Percentiles rank a stretch among this genome's conserved stretches.
Conservation (phyloP, 53 echinoderm and acorn worm genomes). For the Actinopyga echinites region DNA sequence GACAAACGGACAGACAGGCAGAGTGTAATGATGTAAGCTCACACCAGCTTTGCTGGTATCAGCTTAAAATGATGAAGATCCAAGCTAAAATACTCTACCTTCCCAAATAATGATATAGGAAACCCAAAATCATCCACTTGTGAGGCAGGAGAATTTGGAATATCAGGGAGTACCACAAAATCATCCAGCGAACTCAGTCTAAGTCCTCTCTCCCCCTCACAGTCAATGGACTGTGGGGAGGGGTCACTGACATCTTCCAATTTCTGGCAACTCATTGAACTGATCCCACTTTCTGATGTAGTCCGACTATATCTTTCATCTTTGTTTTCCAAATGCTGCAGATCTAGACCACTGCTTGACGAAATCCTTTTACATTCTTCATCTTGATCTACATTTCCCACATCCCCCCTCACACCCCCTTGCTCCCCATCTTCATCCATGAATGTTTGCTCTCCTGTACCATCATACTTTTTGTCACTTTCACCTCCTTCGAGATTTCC, state of each 20-base stretch:
- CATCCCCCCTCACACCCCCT: too few relatives aligned
- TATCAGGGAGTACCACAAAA: slow-evolving; percentile 74
- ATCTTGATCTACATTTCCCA: too few relatives aligned
- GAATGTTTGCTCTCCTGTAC: background rate
- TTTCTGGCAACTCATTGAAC: slow-evolving; percentile 20
- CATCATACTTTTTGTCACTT: background rate
- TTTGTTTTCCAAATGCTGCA: background rate
- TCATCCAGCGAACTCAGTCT: slow-evolving; percentile 44
- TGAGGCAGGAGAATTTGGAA: slow-evolving; percentile 59
- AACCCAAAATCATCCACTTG: slow-evolving; percentile 88
- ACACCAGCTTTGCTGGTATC: too few relatives aligned
- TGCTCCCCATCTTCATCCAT: too few relatives aligned
- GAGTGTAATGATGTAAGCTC: too few relatives aligned
- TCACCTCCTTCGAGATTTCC: background rate
- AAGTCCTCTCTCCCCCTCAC: background rate
- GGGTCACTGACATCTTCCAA: slow-evolving; percentile 8
- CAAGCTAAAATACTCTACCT: slow-evolving; percentile 57
- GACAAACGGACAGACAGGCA: too few relatives aligned
- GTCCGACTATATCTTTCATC: slow-evolving; percentile 3
- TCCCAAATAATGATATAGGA: slow-evolving; percentile 94
- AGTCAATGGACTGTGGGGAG: background rate
- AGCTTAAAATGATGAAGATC: background rate
- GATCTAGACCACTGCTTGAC: too few relatives aligned
- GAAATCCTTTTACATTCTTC: too few relatives aligned
- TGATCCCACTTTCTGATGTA: slow-evolving; percentile 35